These are phyloP conservation scores for Lindbergichthys nudifrons DNA, from an alignment of 2,797 vertebrate genomes.

Conservation along the genomic window DNA sequence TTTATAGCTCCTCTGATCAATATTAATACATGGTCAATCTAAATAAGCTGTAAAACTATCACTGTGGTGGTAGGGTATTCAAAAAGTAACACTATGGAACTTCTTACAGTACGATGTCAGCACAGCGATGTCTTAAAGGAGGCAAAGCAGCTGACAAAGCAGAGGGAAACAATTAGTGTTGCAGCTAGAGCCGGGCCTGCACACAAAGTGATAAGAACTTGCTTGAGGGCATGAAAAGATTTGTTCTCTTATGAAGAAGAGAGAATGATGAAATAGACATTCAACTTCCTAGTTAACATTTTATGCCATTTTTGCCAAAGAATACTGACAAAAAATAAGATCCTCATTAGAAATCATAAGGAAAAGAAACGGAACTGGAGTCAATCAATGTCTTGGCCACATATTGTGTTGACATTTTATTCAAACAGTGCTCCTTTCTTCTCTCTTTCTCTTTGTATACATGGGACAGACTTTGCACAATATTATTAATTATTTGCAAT, in stretches of 20 bases:
- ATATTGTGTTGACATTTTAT: too few species aligned
- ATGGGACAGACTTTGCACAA: background rate
- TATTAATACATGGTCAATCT: background rate
- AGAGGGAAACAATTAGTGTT: background rate
- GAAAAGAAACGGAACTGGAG: background rate
- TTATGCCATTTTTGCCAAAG: background rate
- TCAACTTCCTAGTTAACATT: background rate
- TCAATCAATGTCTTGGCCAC: too few species aligned
- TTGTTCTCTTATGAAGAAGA: background rate
- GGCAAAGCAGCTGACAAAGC: conserved; percentile 21
- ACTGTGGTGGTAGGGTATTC: background rate
- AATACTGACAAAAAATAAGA: background rate
- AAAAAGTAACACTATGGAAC: background rate
- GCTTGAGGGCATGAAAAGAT: background rate
- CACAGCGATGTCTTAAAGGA: background rate
- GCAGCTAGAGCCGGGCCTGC: background rate
- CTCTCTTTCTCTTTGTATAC: background rate
- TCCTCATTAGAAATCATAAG: background rate
- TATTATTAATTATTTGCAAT: too few species aligned
- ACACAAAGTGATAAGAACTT: background rate
- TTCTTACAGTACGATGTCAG: background rate
- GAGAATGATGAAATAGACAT: background rate
- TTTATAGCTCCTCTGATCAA: conserved; percentile 1
- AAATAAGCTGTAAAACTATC: conserved; percentile 1
- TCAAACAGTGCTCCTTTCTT: background rate